Evolutionary conservation across 1,140 invertebrate genomes (phyloP).

Genomic region (Trichonephila clavata): DNA sequence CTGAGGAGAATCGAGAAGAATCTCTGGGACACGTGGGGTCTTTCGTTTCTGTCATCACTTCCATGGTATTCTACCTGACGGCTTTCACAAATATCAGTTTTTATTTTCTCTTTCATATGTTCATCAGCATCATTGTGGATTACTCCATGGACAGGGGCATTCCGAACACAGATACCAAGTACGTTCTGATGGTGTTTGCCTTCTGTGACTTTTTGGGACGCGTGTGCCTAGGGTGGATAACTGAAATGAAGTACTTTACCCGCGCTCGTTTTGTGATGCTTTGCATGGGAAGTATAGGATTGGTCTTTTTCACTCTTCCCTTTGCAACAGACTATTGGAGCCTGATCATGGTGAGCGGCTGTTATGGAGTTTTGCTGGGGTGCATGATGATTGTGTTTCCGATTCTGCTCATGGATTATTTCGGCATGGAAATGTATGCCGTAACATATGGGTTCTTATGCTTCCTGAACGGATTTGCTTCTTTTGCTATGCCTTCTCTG

Average conservation of each 20-base stretch:
- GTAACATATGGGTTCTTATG: constrained; percentile 74
- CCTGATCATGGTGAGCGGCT: constrained; percentile 43
- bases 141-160: constrained; percentile 75
- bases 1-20: not conserved
- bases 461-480: constrained; percentile 70
- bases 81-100: constrained; percentile 52
- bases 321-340: constrained; percentile 34
- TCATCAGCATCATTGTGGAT: constrained; percentile 76
- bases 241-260: constrained; percentile 66
- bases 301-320: constrained; percentile 66
- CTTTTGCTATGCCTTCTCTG: constrained; percentile 60
- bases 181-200: constrained; percentile 75
- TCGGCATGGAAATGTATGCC: constrained; percentile 63
- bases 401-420: constrained; percentile 70
- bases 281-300: constrained; percentile 62
- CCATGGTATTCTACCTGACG: constrained; percentile 66
- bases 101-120: constrained; percentile 61
- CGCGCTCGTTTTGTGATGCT: constrained; percentile 61
- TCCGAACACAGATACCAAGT: constrained; percentile 55
- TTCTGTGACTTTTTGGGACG: constrained; percentile 76
- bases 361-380: constrained; percentile 70
- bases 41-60: constrained; percentile 1
- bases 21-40: not conserved
- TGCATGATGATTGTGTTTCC: constrained; percentile 71
- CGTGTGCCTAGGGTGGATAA: constrained; percentile 73